A percentile compares a stretch with the other conserved stretches of the same genome.
phyloP scores from a whole-genome alignment of 2,797 vertebrate species.

The Xerus rutilus region DNA sequence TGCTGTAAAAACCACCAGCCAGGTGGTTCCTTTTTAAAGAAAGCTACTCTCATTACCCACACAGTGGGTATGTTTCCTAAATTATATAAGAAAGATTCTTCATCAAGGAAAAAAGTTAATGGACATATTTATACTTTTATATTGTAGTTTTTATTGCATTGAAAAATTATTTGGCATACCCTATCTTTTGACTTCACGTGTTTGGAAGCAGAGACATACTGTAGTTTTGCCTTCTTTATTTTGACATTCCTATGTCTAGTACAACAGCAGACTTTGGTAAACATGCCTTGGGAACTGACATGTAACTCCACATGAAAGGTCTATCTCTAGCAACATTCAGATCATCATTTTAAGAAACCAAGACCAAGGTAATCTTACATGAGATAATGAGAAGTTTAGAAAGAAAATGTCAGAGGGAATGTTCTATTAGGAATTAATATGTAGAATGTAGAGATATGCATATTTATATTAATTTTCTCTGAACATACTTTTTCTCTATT shows the following conservation, averaged over 20 bases:
- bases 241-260: background rate
- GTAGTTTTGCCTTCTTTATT: background rate
- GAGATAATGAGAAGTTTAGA: constrained; percentile 76
- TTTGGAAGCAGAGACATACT: background rate
- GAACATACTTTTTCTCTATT: constrained; percentile 62
- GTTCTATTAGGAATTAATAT: constrained; percentile 73
- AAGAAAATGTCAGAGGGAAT: constrained; percentile 79
- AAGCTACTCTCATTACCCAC: background rate
- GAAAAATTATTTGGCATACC: background rate
- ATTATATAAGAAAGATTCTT: background rate
- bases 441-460: constrained; percentile 61
- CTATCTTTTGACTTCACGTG: background rate
- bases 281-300: background rate
- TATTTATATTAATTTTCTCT: constrained; percentile 71
- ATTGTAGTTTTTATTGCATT: background rate
- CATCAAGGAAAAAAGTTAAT: background rate
- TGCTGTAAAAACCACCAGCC: background rate
- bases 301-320: background rate
- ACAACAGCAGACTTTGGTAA: background rate
- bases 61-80: background rate
- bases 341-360: constrained; percentile 79
- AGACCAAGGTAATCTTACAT: constrained; percentile 70
- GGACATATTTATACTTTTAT: background rate
- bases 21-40: background rate
- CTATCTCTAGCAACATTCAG: constrained; percentile 49